These are phyloP conservation scores for Heteropelma amictum DNA, from an alignment of 2,888 invertebrate species.

Conservation along the genomic window DNA sequence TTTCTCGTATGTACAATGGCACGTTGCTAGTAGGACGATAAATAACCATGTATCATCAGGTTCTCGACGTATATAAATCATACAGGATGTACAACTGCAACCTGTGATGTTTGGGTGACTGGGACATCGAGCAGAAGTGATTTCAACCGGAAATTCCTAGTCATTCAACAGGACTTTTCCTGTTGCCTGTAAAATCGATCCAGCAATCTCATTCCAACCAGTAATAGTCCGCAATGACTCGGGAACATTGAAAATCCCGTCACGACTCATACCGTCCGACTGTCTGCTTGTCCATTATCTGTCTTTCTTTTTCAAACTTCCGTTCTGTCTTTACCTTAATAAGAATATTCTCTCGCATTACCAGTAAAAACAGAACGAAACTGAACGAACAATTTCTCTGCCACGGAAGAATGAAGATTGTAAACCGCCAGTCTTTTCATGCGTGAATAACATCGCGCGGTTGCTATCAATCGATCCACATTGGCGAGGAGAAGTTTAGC, in stretches of 20 bases:
- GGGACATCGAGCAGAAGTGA: background rate
- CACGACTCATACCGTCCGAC: slow-evolving; percentile 35
- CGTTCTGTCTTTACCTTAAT: background rate
- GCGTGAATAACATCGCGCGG: too few relatives aligned
- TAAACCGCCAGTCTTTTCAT: too few relatives aligned
- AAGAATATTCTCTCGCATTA: slow-evolving; percentile 2
- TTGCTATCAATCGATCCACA: too few relatives aligned
- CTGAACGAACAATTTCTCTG: background rate
- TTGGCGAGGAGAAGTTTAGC: too few relatives aligned
- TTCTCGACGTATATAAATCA: slow-evolving; percentile 12
- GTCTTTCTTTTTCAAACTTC: slow-evolving; percentile 1
- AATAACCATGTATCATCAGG: background rate
- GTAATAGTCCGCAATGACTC: slow-evolving; percentile 2
- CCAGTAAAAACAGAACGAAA: slow-evolving; percentile 15
- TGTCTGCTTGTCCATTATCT: slow-evolving; percentile 30
- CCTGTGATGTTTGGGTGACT: background rate
- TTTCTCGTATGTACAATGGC: too few relatives aligned
- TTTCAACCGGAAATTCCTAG: background rate
- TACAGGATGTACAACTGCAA: background rate
- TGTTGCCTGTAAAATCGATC: slow-evolving; percentile 36
- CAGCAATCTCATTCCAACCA: slow-evolving; percentile 32
- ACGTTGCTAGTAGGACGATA: too few relatives aligned
- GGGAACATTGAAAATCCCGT: slow-evolving; percentile 32
- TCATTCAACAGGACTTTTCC: background rate
- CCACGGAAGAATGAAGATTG: too few relatives aligned